Evolutionary conservation across 1,140 invertebrate species (phyloP), one percentile per base, ranked within the genome.

Genomic region (Matsumurasca onukii): DNA sequence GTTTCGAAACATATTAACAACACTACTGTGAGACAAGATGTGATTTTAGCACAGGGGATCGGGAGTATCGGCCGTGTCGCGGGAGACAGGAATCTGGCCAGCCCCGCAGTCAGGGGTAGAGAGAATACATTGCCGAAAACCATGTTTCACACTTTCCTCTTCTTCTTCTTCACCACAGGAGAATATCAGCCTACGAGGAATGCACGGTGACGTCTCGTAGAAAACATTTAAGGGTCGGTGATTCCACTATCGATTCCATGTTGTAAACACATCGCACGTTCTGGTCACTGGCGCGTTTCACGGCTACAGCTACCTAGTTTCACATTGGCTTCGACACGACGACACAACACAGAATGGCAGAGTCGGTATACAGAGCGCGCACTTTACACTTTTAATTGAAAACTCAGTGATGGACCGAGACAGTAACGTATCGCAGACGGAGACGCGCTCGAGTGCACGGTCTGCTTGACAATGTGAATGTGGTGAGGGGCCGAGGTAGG

Each of bases 1-100:
- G 89, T 91, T 84, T 92, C 89, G 74, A 92, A 85, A 81, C 87
- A 90, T 73, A 89, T 84, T 76, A 91, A 82, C 73, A 91, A 83
- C 73, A 91, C 83, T 74, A 91, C 82, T 71, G 86, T 88, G 66
- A 87, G 81, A 74, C 85, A 85, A 64, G 87, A 88, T 71, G 86
- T 86, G 71, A 76, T 75, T 71, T 75, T 77, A 30, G 76, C 71
- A 73, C 76, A 75, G 24, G 76, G 75, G 20, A 75, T 51, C 34
- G 72, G 70, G 30, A 75, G 67, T 25, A 73, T 64, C 22, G 72
- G 72, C 64, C 70, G 66, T 48, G 69, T 62, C 52, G 70, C 66
- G 25, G 67, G 67, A 17, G 39, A 49, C 17, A 68, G 39, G 25
- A 68, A 45, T 63, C 67, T 62, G 20, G 31, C 67, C 27, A 68